Conservation (phyloP, 2,888 invertebrate genomes). For the Caenorhabditis sp. region DNA sequence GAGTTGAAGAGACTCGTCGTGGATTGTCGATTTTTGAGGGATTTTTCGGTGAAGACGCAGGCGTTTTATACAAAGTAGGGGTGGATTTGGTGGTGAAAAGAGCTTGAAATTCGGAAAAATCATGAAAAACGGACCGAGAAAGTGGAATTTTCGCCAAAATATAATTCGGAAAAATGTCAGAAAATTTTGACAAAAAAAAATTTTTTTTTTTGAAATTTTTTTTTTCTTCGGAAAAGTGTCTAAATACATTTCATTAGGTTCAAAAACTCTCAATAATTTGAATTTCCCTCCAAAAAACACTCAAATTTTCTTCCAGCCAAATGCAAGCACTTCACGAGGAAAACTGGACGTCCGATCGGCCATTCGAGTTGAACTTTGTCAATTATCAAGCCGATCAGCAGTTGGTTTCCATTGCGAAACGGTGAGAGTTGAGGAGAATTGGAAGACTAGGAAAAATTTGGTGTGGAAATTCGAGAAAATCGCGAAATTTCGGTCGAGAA, state of each 20-base stretch:
- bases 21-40: constrained; percentile 73
- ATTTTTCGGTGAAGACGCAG: constrained; percentile 63
- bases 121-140: neutral
- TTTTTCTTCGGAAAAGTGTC: no score
- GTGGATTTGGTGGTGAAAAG: neutral
- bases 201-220: constrained; percentile 1
- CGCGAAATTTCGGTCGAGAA: no score
- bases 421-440: neutral
- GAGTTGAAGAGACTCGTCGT: constrained; percentile 67
- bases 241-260: neutral
- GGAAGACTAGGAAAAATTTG: no score
- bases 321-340: constrained; percentile 56
- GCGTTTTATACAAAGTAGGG: constrained; percentile 60
- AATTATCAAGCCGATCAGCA: constrained; percentile 62
- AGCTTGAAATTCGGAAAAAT: neutral
- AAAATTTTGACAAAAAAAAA: constrained; percentile 7
- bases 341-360: constrained; percentile 39
- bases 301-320: constrained; percentile 28
- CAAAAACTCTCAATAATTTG: neutral
- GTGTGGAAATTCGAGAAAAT: neutral
- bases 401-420: constrained; percentile 44
- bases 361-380: constrained; percentile 45
- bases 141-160: neutral
- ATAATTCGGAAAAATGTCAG: neutral
- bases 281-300: neutral